Base-by-base conservation (phyloP, 2,113 vertebrate species). In the Leucopsar rothschildi region DNA sequence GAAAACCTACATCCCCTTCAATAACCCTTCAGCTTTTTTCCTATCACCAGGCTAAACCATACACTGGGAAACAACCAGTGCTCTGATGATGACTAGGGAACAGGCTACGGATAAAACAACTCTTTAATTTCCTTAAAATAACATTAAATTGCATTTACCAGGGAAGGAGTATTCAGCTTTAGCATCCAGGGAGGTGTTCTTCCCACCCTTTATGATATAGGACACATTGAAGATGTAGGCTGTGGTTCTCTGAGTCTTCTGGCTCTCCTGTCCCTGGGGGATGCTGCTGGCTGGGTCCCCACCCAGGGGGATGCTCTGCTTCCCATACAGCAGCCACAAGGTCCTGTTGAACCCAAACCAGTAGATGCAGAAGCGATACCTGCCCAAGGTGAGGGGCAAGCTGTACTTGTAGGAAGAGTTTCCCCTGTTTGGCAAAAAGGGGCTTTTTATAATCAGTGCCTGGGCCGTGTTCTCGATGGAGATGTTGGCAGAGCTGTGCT, bases 331-430 rank as follows among this genome's bases (percentile, higher is more conserved):
- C 25, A 98, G 82, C 9, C 3, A 18, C 81, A 98, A 21, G 4
- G 77, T 53, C 81, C 64, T 3, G 63, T 13, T 5, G 90, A 64
- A 55, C 88, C 60, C 39, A 92, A 94, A 94, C 98, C 98, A 98
- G 96, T 93, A 97, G 65, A 98, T 0, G 9, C 98, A 98, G 96
- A 98, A 98, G 82, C 98, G 98, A 40, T 98, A 98, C 68, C 92
- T 49, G 65, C 98, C 98, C 82, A 94, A 49, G 11, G 10, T 25
- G 0, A 39, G 11, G 0, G 97, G 95, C 78, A 98, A 25, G 53
- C 5, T 25, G 35, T 65, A 16, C 7, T 8, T 2, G 21, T 61
- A 44, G 35, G 13, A 94, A 15, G 69, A 80, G 47, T 86, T 81
- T 31, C n/a, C 88, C 64, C 2, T 12, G 15, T 4, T 85, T 1